A percentile compares a stretch with the other conserved stretches of the same genome.
Conservation (phyloP, 2,797 vertebrate species). For the Chelonia mydas region DNA sequence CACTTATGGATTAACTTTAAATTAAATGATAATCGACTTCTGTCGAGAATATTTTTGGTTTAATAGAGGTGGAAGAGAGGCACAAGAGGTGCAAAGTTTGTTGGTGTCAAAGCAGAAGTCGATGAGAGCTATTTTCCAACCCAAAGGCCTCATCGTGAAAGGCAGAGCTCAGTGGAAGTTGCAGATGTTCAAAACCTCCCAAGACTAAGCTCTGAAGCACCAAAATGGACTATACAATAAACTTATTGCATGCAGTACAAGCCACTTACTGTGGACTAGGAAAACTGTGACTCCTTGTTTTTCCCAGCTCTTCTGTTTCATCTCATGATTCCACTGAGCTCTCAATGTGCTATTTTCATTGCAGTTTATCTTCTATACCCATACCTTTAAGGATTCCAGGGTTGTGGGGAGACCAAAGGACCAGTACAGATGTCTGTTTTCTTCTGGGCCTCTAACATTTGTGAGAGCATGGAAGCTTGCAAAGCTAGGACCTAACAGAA, state of each 20-base stretch:
- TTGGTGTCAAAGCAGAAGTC: not conserved
- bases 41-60: not conserved
- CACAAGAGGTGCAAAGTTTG: not conserved
- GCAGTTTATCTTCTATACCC: not conserved
- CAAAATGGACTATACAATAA: not conserved
- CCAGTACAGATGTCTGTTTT: not conserved
- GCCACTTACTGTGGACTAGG: not conserved
- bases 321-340: not conserved
- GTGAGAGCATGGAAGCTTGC: not conserved
- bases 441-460: not conserved
- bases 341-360: not conserved
- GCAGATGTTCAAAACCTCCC: not conserved
- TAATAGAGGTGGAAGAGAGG: not conserved
- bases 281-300: not conserved
- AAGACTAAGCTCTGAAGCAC: not conserved
- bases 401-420: not conserved
- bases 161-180: not conserved
- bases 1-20: not conserved
- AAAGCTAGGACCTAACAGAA: not conserved
- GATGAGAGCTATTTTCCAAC: not conserved
- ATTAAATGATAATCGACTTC: not conserved
- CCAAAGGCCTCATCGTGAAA: conserved; percentile 12
- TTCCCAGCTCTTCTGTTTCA: not conserved
- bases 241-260: not conserved
- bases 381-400: not conserved